Evolutionary conservation across 2,797 vertebrate genomes (phyloP).

Genomic region (Capromys pilorides): DNA sequence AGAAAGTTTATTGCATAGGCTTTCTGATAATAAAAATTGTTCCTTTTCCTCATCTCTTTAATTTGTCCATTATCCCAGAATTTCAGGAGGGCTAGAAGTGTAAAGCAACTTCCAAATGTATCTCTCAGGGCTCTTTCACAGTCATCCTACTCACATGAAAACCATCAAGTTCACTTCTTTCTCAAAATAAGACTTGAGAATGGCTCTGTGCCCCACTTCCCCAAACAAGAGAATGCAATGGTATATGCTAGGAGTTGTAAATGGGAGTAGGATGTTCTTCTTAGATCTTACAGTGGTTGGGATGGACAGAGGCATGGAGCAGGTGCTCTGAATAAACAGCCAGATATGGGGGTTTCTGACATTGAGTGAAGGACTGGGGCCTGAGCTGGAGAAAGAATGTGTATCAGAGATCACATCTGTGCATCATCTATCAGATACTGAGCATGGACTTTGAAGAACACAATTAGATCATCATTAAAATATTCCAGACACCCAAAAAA

Average conservation of each 20-base stretch:
- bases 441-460: neutral
- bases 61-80: neutral
- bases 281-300: neutral
- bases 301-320: neutral
- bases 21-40: neutral
- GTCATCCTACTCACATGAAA: neutral
- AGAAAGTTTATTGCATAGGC: neutral
- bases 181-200: neutral
- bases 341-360: neutral
- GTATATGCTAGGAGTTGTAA: neutral
- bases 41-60: neutral
- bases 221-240: neutral
- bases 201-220: neutral
- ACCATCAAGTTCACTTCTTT: neutral
- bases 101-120: neutral
- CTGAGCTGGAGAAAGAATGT: neutral
- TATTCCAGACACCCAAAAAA: neutral
- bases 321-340: neutral
- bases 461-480: conserved; percentile 12
- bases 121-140: neutral
- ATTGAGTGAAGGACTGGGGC: neutral
- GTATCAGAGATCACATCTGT: neutral
- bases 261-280: neutral
- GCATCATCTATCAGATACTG: neutral
- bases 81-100: neutral